Evolutionary conservation across 2,888 invertebrate genomes (phyloP).

Genomic region (Athetis lepigone): DNA sequence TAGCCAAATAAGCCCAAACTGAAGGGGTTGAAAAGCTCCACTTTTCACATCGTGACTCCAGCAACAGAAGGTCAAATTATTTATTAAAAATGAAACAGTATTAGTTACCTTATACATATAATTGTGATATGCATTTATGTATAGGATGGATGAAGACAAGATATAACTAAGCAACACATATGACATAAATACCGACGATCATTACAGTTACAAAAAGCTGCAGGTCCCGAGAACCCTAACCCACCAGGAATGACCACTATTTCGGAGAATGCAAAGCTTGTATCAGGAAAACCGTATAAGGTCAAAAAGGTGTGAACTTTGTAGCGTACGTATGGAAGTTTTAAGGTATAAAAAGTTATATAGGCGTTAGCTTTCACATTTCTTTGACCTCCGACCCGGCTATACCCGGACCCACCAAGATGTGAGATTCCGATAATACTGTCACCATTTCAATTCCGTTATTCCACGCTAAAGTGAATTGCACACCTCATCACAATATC

Average conservation of each 20-base stretch:
- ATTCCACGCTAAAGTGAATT: conserved; percentile 20
- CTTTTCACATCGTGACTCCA: too few relatives aligned
- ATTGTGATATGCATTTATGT: neutral
- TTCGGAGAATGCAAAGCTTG: neutral
- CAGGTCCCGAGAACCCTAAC: neutral
- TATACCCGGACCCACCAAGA: conserved; percentile 28
- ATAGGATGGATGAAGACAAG: neutral
- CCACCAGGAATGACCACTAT: neutral
- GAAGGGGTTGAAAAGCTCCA: too few relatives aligned
- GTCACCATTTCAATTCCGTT: conserved; percentile 50
- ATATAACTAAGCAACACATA: neutral
- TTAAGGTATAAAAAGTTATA: conserved; percentile 33
- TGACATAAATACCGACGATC: neutral
- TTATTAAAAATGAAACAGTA: too few relatives aligned
- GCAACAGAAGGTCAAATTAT: too few relatives aligned
- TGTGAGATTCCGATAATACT: conserved; percentile 50
- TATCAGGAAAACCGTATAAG: neutral
- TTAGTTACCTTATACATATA: too few relatives aligned
- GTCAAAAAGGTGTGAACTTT: neutral
- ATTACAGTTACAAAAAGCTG: neutral
- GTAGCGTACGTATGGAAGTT: neutral
- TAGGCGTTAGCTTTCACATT: conserved; percentile 47
- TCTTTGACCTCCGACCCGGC: conserved; percentile 35
- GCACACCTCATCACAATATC: conserved; percentile 12
- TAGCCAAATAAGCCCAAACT: too few relatives aligned